Conservation (phyloP, 2,888 invertebrate species). For the Idaea aversata region DNA sequence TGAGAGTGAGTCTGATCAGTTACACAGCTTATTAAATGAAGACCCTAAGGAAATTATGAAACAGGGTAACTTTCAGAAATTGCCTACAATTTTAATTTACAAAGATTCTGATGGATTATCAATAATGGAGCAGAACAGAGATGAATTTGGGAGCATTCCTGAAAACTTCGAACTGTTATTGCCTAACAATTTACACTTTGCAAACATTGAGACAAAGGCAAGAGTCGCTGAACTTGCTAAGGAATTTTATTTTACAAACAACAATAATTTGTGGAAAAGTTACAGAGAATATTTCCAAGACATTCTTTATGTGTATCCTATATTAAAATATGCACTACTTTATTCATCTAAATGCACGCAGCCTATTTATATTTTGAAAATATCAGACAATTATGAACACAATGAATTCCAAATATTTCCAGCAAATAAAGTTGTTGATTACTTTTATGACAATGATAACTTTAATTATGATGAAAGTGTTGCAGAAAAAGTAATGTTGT, state of each 20-base stretch:
- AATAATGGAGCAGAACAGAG: slow-evolving; percentile 35
- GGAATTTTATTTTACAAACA: slow-evolving; percentile 54
- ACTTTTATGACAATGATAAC: slow-evolving; percentile 39
- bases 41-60: slow-evolving; percentile 52
- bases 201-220: slow-evolving; percentile 33
- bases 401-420: background rate
- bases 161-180: slow-evolving; percentile 49
- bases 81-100: slow-evolving; percentile 56
- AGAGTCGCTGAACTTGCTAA: slow-evolving; percentile 54
- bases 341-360: slow-evolving; percentile 39
- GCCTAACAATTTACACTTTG: slow-evolving; percentile 59
- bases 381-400: slow-evolving; percentile 19
- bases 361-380: slow-evolving; percentile 59
- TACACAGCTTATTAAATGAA: slow-evolving; percentile 43
- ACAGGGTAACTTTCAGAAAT: slow-evolving; percentile 43
- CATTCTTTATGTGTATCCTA: slow-evolving; percentile 55
- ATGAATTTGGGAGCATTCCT: slow-evolving; percentile 39
- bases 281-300: slow-evolving; percentile 60
- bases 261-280: slow-evolving; percentile 32
- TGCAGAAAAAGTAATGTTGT: slow-evolving; percentile 39
- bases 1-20: slow-evolving; percentile 39
- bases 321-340: slow-evolving; percentile 50
- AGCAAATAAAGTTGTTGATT: slow-evolving; percentile 40
- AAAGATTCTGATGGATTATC: slow-evolving; percentile 40
- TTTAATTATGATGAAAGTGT: slow-evolving; percentile 30